Base-by-base conservation (phyloP, 2,888 invertebrate genomes). In the Protonemura montana region DNA sequence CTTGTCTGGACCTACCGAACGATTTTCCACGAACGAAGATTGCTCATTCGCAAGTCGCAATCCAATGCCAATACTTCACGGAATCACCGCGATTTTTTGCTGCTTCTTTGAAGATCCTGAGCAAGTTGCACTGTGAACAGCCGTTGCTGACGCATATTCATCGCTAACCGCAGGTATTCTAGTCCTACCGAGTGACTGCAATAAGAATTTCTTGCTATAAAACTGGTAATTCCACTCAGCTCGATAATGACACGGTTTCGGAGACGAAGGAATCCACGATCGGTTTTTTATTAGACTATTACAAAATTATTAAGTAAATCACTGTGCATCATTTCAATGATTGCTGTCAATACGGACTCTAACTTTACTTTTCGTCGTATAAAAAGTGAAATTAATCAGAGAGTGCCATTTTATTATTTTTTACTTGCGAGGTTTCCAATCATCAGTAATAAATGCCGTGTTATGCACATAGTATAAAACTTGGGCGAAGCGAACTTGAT, bases 141-240 rank as follows among this genome's bases (percentile, higher is more conserved):
- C 10, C 81, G 6, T 81, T 78, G 7, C 78, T 7, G 26, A 21
- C 21, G 78, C n/a, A 21, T 28, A 3, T 30, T 10, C 81, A 35
- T 41, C 30, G 3, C 82, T 25, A 41, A 41, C 82, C 82, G 41
- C 42, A 41, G 26, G 35, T 41, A 41, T 83, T 21, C 41, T 16
- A 28, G 80, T 30, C 10, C 30, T 29, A 30, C 7, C 29, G 59
- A 81, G 81, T 30, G 30, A 3, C n/a, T 30, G n/a, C 81, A 81
- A 78, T 78, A 28, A 78, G 16, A 28, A 78, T 78, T 78, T 28
- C 29, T 81, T 21, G 25, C 82, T 13, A 30, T 41, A 35, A 35
- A 83, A 83, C 82, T 82, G 27, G 82, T 82, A 27, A 82, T 82
- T 30, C 82, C 82, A 82, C 82, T 82, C 35, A n/a, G n/a, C 35